Evolutionary conservation across 2,888 invertebrate species (phyloP).

Genomic region (Leptogaster cylindrica): DNA sequence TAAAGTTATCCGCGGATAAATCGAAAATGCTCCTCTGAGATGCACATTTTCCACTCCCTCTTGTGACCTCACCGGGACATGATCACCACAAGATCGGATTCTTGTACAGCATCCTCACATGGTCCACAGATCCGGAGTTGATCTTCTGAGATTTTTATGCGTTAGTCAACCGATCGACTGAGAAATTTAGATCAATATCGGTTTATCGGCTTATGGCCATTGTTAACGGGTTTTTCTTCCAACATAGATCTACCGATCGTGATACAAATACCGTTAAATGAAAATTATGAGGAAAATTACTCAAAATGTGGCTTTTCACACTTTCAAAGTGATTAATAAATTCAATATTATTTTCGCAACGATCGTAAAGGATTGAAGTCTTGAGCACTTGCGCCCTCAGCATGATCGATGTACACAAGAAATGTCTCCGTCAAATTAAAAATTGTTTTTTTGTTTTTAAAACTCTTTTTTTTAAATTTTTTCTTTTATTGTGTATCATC

Average conservation of each 20-base stretch:
- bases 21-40: constrained; percentile 24
- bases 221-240: constrained; percentile 42
- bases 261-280: constrained; percentile 21
- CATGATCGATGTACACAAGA: too few relatives aligned
- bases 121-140: constrained; percentile 3
- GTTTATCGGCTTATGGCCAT: constrained; percentile 44
- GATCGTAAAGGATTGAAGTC: too few relatives aligned
- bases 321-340: constrained; percentile 25
- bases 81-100: constrained; percentile 4
- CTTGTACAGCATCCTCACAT: constrained; percentile 15
- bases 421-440: too few relatives aligned
- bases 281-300: constrained; percentile 22
- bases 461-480: too few relatives aligned
- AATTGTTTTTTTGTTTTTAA: too few relatives aligned
- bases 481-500: too few relatives aligned
- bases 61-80: constrained; percentile 8
- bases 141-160: neutral
- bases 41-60: neutral
- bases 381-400: too few relatives aligned
- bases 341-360: too few relatives aligned
- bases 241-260: constrained; percentile 41
- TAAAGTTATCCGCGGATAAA: constrained; percentile 46
- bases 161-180: constrained; percentile 20
- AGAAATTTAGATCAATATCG: constrained; percentile 44
- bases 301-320: neutral